A percentile compares a stretch with the other conserved stretches of the same genome.
Conservation (phyloP, 1,140 invertebrate species). For the Sycophila sp. region DNA sequence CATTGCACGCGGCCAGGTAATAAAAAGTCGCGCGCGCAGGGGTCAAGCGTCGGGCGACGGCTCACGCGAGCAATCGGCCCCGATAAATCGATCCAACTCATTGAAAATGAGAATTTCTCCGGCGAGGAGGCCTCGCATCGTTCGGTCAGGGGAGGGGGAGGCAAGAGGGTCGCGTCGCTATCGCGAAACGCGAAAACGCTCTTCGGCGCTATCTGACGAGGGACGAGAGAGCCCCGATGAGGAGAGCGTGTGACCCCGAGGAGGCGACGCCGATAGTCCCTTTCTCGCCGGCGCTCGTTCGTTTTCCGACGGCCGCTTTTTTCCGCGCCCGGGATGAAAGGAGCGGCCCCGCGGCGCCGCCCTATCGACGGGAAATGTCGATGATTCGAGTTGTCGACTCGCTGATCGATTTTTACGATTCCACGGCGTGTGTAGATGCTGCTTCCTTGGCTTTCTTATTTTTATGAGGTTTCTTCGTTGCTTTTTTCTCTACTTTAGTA, state of each 20-base stretch:
- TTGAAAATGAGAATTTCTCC: constrained; percentile 7
- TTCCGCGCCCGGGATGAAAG: constrained; percentile 14
- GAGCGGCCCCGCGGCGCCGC: not conserved
- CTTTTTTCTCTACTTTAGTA: no score
- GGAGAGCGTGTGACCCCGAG: constrained; percentile 40
- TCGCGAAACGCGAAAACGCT: constrained; percentile 65
- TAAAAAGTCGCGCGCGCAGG: not conserved
- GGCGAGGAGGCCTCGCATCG: no score
- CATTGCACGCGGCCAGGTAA: not conserved
- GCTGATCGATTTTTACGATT: no score
- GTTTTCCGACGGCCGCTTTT: no score
- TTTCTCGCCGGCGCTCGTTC: constrained; percentile 10
- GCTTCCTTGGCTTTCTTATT: no score
- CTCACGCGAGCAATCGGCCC: not conserved
- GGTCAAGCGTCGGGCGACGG: not conserved
- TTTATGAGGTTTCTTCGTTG: no score
- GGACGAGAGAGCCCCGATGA: constrained; percentile 33
- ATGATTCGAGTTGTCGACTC: not conserved
- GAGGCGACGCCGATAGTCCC: not conserved
- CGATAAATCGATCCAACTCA: constrained; percentile 3
- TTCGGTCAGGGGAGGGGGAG: no score
- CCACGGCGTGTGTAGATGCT: no score
- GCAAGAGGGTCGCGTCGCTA: constrained; percentile 43
- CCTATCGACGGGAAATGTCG: not conserved
- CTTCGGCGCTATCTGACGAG: constrained; percentile 47